Base-by-base conservation (phyloP, 2,113 vertebrate species). In the Indicator maculatus region DNA sequence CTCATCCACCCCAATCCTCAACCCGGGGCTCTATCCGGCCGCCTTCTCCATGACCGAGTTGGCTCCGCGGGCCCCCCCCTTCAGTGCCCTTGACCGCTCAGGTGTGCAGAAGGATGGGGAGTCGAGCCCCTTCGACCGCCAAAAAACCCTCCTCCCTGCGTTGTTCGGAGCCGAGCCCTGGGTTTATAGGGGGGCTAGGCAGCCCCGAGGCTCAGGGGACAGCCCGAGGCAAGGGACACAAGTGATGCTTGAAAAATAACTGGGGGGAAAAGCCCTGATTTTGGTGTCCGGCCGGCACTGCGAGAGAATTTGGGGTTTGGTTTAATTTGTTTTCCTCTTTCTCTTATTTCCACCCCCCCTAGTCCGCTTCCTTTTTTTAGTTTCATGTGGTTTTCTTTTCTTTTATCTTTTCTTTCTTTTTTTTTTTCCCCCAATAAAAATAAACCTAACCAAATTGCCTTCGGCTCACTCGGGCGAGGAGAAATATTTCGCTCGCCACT, bases 251-350 rank as follows among this genome's bases (percentile, higher is more conserved):
- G 12, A 20, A 12, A 7, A 38, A 58, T 11, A 63, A 27, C 16
- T 31, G 2, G 1, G 16, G 24, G 1, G 7, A 5, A 36, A 11
- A 33, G 11, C 6, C 5, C 8, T 5, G 9, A 3, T 14, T 53
- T 16, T 1, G 9, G 36, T 12, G 31, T 21, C 30, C 31, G 12
- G 23, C 11, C 9, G 50, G 30, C 17, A 36, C 44, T 55, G n/a
- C 23, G 18, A 33, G 27, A 2, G 31, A 12, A 24, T 8, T 72
- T 27, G 30, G 8, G 30, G 58, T n/a, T 60, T 27, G 26, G 9
- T 26, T 24, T 52, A 24, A 52, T 13, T 27, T 21, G 7, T 17
- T 20, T 36, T 45, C 11, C 7, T 9, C 28, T 39, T 26, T 24
- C 15, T 38, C 26, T 31, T 11, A 47, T 36, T 36, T 36, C 36